Conservation (phyloP, 2,797 vertebrate genomes). For the Merluccius polli region DNA sequence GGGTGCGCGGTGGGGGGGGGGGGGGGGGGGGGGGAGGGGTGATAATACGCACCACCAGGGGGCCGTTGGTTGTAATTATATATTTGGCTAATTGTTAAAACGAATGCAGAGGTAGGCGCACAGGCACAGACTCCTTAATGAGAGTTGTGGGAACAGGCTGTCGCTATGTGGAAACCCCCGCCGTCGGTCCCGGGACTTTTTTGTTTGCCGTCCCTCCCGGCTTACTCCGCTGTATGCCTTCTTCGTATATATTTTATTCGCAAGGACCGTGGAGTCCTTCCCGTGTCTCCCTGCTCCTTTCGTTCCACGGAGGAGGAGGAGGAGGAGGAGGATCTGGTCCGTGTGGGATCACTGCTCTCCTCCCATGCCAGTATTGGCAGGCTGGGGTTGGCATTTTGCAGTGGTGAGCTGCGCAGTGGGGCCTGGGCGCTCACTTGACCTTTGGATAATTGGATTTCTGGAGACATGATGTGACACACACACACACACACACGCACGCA, state of each 20-base stretch:
- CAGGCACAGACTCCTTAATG: constrained; percentile 12
- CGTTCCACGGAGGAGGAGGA: constrained; percentile 25
- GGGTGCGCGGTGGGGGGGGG: constrained; percentile 1
- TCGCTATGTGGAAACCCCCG: constrained; percentile 14
- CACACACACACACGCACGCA: constrained; percentile 26
- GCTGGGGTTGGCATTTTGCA: constrained; percentile 65
- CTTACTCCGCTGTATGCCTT: constrained; percentile 17
- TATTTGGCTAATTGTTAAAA: constrained; percentile 43
- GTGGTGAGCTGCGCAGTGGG: constrained; percentile 55
- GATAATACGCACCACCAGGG: constrained; percentile 43
- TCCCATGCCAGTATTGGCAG: constrained; percentile 50
- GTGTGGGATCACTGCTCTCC: constrained; percentile 53
- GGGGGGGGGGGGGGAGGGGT: neutral
- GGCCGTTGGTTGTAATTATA: constrained; percentile 40
- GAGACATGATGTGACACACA: constrained; percentile 66
- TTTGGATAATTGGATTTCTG: constrained; percentile 75
- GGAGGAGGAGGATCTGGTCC: constrained; percentile 14
- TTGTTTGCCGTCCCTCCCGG: constrained; percentile 4
- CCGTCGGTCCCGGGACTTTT: neutral
- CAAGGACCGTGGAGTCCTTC: constrained; percentile 8
- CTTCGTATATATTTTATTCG: neutral
- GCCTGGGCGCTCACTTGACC: constrained; percentile 67
- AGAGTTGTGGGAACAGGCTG: constrained; percentile 11
- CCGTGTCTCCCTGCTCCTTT: constrained; percentile 18
- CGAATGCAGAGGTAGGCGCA: constrained; percentile 9